A percentile compares a stretch with the other conserved stretches of the same genome.
Conservation (phyloP, 2,113 vertebrate species). For the Campylorhamphus procurvoides region DNA sequence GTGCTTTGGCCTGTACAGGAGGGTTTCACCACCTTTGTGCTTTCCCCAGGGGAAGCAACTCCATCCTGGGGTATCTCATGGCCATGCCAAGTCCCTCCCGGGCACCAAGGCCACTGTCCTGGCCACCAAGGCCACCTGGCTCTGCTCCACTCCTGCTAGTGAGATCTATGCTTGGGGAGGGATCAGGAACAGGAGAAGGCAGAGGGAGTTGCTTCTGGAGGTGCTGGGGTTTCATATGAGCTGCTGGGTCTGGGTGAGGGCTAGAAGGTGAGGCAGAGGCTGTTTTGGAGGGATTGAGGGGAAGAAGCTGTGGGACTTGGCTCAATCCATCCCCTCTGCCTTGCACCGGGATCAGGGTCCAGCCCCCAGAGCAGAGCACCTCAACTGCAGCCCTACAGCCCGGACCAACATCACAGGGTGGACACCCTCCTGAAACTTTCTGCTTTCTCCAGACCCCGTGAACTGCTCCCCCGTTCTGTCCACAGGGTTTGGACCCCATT, state of each 20-base stretch:
- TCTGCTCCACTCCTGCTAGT: neutral
- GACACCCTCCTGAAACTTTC: neutral
- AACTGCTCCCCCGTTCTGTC: neutral
- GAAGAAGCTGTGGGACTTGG: accelerated
- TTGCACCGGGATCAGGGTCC: neutral
- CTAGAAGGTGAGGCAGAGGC: neutral
- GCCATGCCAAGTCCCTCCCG: accelerated
- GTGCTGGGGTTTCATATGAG: neutral
- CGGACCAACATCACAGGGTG: accelerated
- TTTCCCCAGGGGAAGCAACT: neutral
- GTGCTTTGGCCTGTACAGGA: conserved; percentile 49
- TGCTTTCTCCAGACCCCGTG: neutral
- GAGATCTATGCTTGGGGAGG: neutral
- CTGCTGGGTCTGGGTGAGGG: neutral
- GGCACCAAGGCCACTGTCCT: neutral
- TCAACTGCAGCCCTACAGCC: neutral
- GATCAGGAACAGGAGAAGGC: neutral
- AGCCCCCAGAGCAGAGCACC: neutral
- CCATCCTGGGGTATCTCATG: neutral
- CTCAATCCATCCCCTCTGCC: neutral
- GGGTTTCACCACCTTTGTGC: neutral
- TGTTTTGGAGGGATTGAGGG: neutral
- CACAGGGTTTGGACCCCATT: neutral
- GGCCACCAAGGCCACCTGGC: neutral
- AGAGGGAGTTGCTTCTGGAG: neutral